Evolutionary conservation across 53 echinoderm and acorn worm species (phyloP).

Genomic region (Echinarachnius parma): DNA sequence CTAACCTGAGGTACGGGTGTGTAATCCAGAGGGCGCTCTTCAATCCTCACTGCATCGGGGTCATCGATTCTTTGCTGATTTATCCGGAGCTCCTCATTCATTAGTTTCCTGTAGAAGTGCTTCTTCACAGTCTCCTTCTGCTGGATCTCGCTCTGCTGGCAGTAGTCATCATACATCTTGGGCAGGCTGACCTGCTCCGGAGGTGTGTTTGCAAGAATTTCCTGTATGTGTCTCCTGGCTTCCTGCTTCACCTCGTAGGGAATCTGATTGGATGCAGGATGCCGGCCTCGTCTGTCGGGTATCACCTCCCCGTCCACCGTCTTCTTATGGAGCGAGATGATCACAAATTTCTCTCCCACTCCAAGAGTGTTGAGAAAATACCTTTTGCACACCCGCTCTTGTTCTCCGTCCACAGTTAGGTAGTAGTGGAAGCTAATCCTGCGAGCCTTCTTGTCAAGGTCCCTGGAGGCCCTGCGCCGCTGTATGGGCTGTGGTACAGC

Average conservation of each 20-base stretch:
- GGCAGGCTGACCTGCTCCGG: slow-evolving; percentile 27
- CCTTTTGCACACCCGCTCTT: slow-evolving; percentile 25
- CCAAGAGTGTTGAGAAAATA: slow-evolving; percentile 32
- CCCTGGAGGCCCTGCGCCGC: slow-evolving; percentile 7
- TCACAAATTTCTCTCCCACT: slow-evolving; percentile 40
- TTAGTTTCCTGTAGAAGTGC: slow-evolving; percentile 32
- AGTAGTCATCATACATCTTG: slow-evolving; percentile 29
- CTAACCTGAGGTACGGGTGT: slow-evolving; percentile 27
- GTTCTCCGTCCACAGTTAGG: background rate
- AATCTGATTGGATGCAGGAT: slow-evolving; percentile 30
- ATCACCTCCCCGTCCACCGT: slow-evolving; percentile 22
- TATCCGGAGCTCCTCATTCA: slow-evolving; percentile 29
- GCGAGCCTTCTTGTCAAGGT: slow-evolving; percentile 2
- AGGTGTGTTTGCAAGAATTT: background rate
- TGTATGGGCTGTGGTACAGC: slow-evolving; percentile 16
- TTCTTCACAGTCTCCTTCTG: slow-evolving; percentile 20
- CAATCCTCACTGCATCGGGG: slow-evolving; percentile 6
- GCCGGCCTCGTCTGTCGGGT: slow-evolving; percentile 28
- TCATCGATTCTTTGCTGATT: slow-evolving; percentile 8
- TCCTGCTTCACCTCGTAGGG: slow-evolving; percentile 9
- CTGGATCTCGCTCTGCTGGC: slow-evolving; percentile 21
- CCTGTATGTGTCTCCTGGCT: slow-evolving; percentile 17
- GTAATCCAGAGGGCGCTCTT: slow-evolving; percentile 29
- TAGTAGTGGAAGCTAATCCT: slow-evolving; percentile 32
- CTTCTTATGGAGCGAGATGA: slow-evolving; percentile 34